These are phyloP conservation scores for Gymnopithys bicolor DNA, from an alignment of 2,797 vertebrate genomes.

Conservation along the genomic window DNA sequence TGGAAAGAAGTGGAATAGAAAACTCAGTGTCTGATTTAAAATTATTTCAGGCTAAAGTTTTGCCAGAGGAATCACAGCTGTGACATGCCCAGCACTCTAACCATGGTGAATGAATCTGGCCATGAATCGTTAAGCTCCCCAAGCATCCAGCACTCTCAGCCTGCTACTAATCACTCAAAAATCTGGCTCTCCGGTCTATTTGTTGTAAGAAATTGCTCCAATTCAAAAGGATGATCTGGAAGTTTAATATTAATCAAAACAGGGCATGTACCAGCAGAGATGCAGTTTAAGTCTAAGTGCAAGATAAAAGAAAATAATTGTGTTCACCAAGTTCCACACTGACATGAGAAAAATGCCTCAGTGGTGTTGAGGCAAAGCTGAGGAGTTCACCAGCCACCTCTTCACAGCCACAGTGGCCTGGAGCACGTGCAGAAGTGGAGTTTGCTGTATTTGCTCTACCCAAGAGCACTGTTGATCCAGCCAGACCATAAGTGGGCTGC, in stretches of 20 bases:
- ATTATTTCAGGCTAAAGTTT: slow-evolving; percentile 19
- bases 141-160: slow-evolving; percentile 51
- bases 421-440: not conserved
- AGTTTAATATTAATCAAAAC: slow-evolving; percentile 76
- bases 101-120: slow-evolving; percentile 68
- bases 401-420: not conserved
- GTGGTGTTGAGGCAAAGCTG: not conserved
- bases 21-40: slow-evolving; percentile 35
- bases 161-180: slow-evolving; percentile 74
- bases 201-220: slow-evolving; percentile 75
- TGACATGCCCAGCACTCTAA: slow-evolving; percentile 46
- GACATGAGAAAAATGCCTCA: not conserved
- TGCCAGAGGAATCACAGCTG: slow-evolving; percentile 43
- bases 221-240: slow-evolving; percentile 71
- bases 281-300: slow-evolving; percentile 45
- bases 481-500: not conserved
- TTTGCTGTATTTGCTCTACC: not conserved
- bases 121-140: slow-evolving; percentile 70
- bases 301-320: slow-evolving; percentile 66
- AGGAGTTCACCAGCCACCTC: not conserved
- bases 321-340: not conserved
- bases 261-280: slow-evolving; percentile 54
- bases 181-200: slow-evolving; percentile 61
- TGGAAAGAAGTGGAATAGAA: not conserved
- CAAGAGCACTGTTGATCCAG: not conserved